Conservation (phyloP, 2,113 vertebrate species). For the Vicugna pacos region DNA sequence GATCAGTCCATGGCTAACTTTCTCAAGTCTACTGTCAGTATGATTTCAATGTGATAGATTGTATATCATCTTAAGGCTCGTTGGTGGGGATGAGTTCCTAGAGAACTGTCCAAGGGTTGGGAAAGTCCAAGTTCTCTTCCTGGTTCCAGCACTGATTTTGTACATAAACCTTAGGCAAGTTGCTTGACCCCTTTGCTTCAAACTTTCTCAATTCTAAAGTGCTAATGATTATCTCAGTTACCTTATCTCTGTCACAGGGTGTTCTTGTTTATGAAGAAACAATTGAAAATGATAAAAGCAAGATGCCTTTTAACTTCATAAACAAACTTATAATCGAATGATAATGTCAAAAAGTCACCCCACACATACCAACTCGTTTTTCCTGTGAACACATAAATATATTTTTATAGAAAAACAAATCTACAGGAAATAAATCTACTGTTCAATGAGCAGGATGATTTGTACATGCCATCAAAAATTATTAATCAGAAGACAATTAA, state of each 20-base stretch:
- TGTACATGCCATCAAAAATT: conserved; percentile 60
- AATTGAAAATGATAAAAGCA: conserved; percentile 57
- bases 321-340: conserved; percentile 17
- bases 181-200: conserved; percentile 30
- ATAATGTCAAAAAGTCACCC: conserved; percentile 48
- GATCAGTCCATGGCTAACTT: neutral
- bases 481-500: conserved; percentile 46
- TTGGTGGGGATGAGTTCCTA: neutral
- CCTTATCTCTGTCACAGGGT: conserved; percentile 72
- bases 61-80: conserved; percentile 4
- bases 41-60: neutral
- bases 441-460: neutral
- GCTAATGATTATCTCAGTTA: conserved; percentile 44
- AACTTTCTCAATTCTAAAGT: conserved; percentile 39
- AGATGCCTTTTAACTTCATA: conserved; percentile 76
- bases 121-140: conserved; percentile 50
- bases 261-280: conserved; percentile 71
- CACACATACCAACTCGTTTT: conserved; percentile 35
- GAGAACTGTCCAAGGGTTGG: neutral
- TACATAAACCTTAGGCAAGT: neutral
- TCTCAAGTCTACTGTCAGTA: neutral
- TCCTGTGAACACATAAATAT: conserved; percentile 80
- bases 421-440: conserved; percentile 56
- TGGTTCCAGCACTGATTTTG: conserved; percentile 40
- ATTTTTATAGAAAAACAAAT: conserved; percentile 80